Evolutionary conservation across 2,888 invertebrate genomes (phyloP), one percentile per base, ranked within the genome.

Genomic region (Stomorhina lunata): DNA sequence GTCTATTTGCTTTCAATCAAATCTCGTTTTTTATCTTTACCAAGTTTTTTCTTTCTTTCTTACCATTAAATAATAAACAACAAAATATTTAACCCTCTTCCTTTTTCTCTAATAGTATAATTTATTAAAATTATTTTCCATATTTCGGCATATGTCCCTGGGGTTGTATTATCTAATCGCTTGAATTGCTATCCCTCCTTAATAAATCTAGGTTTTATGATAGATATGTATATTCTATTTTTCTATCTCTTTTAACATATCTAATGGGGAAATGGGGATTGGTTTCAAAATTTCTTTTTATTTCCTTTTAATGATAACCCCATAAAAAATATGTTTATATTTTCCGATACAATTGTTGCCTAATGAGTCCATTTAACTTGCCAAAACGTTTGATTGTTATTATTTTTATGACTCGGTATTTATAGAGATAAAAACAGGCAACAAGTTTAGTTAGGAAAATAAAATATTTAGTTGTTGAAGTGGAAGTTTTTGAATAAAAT

Each of bases 81-180:
- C 15, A 55, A 32, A 17, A 20, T 37, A 37, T 32, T 27, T 0
- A 3, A 10, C 4, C 15, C 45, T 22, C 48, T 17, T 27, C 27
- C 20, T 27, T 2, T 20, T 32, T 59, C 37, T 65, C 53, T 27
- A 48, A n/a, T n/a, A n/a, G n/a, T n/a, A n/a, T n/a, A n/a, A n/a
- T n/a, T 79, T 45, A 10, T 22, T 34, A 53, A 4, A 2, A 53
- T 9, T 61, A 53, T 77, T 55, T 77, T 63, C n/a, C 20, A 57
- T 71, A 45, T 59, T 45, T 69, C 48, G 20, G 20, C 63, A 85
- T 85, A 87, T 87, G 87, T 88, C 87, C 85, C 85, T 85, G 84
- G 88, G 87, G 87, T 88, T 88, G 85, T 87, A 87, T 88, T 88
- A 88, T 88, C 88, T 88, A 89, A 82, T 84, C 80, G 75, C 61